These are phyloP conservation scores for Pipistrellus pipistrellus DNA, from an alignment of 2,797 vertebrate genomes.

Conservation along the genomic window DNA sequence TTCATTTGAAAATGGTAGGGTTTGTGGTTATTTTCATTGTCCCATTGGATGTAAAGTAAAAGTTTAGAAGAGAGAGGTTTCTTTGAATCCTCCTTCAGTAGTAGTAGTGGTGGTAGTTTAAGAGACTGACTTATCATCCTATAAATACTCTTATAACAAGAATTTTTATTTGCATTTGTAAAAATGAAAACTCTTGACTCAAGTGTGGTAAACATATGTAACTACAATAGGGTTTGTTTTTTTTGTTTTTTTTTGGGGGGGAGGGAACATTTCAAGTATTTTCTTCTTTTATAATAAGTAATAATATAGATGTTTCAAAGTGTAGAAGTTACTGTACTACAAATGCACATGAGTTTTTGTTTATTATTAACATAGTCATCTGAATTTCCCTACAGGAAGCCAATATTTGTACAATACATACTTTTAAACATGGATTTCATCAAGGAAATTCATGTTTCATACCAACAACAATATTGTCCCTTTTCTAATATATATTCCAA, in stretches of 20 bases:
- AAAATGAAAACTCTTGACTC: conserved; percentile 17
- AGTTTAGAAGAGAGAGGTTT: neutral
- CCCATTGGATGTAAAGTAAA: neutral
- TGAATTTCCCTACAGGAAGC: neutral
- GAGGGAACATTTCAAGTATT: neutral
- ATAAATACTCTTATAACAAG: conserved; percentile 10
- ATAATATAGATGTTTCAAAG: neutral
- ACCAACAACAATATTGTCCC: neutral
- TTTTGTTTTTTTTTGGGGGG: neutral
- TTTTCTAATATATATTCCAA: conserved; percentile 22
- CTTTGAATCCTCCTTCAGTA: neutral
- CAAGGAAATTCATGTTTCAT: conserved; percentile 7
- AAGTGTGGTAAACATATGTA: conserved; percentile 14
- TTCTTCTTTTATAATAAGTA: neutral
- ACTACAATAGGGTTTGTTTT: neutral
- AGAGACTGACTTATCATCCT: neutral
- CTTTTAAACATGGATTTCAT: conserved; percentile 34
- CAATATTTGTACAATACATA: neutral
- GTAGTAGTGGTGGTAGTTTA: neutral
- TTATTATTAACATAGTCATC: neutral
- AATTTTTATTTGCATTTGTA: conserved; percentile 33
- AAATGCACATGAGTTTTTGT: neutral
- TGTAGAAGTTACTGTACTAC: neutral
- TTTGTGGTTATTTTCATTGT: neutral
- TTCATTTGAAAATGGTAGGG: neutral